Percentiles rank a stretch among this genome's conserved stretches.
These are phyloP conservation scores for Notarius lentiginosus DNA, from an alignment of 2,113 vertebrate species.

Conservation along the genomic window DNA sequence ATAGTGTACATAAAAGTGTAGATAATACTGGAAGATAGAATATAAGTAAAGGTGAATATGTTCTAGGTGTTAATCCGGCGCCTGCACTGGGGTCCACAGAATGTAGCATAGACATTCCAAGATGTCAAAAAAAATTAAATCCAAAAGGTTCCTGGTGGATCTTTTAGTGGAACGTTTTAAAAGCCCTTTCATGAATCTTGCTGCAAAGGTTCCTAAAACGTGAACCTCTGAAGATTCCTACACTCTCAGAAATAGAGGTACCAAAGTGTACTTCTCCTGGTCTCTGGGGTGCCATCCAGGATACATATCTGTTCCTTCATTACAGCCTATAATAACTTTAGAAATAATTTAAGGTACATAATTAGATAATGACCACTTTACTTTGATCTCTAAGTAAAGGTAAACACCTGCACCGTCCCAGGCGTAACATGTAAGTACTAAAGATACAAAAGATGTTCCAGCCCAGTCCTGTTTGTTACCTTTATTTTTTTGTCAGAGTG, in stretches of 20 bases:
- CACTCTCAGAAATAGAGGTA: neutral
- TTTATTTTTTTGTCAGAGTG: neutral
- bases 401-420: neutral
- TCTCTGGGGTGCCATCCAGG: neutral
- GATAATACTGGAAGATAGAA: neutral
- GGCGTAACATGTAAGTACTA: neutral
- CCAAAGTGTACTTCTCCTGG: neutral
- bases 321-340: neutral
- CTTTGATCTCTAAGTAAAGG: neutral
- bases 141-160: neutral
- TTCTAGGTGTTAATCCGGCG: neutral
- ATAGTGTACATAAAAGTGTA: neutral
- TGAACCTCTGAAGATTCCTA: neutral
- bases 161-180: neutral
- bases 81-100: neutral
- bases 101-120: neutral
- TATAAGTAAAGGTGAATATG: neutral
- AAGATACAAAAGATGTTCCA: neutral
- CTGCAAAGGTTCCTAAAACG: neutral
- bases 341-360: neutral
- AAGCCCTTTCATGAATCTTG: neutral
- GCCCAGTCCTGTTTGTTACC: neutral
- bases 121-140: neutral
- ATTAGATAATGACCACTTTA: neutral
- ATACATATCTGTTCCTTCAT: neutral